Evolutionary conservation across 2,888 invertebrate species (phyloP).

Genomic region (Sarcophaga subvicina): DNA sequence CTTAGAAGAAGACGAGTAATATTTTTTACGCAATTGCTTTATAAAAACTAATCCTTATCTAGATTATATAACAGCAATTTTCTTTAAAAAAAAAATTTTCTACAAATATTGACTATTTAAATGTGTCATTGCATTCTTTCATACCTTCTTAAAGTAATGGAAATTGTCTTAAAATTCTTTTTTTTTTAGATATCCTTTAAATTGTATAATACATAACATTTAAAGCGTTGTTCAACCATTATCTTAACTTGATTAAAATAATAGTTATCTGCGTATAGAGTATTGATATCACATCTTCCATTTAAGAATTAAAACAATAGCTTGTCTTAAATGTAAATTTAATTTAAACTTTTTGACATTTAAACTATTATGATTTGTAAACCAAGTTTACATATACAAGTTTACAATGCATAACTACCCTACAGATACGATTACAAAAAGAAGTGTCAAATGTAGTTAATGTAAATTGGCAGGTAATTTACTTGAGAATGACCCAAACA

Average conservation of each 20-base stretch:
- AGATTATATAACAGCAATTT: too few species aligned
- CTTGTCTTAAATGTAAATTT: slow-evolving; percentile 21
- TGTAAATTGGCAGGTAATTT: slow-evolving; percentile 69
- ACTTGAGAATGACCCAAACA: slow-evolving; percentile 60
- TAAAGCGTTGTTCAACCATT: too few species aligned
- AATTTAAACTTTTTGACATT: slow-evolving; percentile 34
- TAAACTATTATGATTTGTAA: slow-evolving; percentile 24
- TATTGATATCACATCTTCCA: neutral
- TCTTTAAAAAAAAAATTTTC: too few species aligned
- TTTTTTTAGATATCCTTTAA: too few species aligned
- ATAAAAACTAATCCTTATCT: too few species aligned
- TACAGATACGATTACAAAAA: slow-evolving; percentile 41
- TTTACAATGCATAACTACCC: slow-evolving; percentile 33
- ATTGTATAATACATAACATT: too few species aligned
- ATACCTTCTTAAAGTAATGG: too few species aligned
- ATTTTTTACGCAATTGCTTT: too few species aligned
- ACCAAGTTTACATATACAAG: neutral
- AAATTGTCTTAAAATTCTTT: too few species aligned
- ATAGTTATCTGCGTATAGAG: neutral
- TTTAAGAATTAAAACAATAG: neutral
- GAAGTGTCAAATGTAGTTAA: slow-evolving; percentile 65
- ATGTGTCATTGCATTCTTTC: too few species aligned
- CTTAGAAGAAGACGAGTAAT: too few species aligned
- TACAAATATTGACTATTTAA: too few species aligned
- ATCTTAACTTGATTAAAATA: neutral